phyloP scores from a whole-genome alignment of 2,888 invertebrate genomes.

The Philaethria dido region DNA sequence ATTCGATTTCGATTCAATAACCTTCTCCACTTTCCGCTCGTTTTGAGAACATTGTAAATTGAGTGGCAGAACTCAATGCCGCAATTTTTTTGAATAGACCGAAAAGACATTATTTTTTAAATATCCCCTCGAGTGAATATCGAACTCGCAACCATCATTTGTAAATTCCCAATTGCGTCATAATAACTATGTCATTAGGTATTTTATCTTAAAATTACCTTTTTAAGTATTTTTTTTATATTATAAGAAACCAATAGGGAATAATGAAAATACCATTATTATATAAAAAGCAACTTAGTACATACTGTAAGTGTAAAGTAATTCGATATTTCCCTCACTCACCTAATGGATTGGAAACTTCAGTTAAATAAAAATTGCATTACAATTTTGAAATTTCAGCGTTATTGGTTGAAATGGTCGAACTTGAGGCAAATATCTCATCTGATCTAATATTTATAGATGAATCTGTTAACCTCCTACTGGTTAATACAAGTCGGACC shows the following conservation, averaged over 20 bases:
- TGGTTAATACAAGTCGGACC: not conserved
- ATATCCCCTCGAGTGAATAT: not conserved
- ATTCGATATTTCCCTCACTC: constrained; percentile 16
- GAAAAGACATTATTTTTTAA: not conserved
- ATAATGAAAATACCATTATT: not conserved
- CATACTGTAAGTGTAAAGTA: constrained; percentile 10
- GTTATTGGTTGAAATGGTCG: constrained; percentile 11
- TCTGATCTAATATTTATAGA: constrained; percentile 75
- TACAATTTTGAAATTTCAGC: constrained; percentile 3
- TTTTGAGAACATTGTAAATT: not conserved
- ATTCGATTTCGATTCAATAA: too few species aligned
- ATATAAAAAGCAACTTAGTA: constrained; percentile 8
- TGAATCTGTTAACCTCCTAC: constrained; percentile 60
- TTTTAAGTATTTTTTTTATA: not conserved
- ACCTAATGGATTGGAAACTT: constrained; percentile 14
- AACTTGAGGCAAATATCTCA: constrained; percentile 59
- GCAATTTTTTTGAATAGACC: not conserved
- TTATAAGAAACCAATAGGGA: constrained; percentile 7
- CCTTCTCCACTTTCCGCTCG: too few species aligned
- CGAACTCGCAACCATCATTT: not conserved
- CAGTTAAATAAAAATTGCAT: constrained; percentile 21
- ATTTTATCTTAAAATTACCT: not conserved
- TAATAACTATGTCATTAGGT: not conserved
- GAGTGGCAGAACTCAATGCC: not conserved
- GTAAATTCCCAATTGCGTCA: not conserved